Evolutionary conservation across 1,140 invertebrate species (phyloP).

Genomic region (Amphibalanus amphitrite): DNA sequence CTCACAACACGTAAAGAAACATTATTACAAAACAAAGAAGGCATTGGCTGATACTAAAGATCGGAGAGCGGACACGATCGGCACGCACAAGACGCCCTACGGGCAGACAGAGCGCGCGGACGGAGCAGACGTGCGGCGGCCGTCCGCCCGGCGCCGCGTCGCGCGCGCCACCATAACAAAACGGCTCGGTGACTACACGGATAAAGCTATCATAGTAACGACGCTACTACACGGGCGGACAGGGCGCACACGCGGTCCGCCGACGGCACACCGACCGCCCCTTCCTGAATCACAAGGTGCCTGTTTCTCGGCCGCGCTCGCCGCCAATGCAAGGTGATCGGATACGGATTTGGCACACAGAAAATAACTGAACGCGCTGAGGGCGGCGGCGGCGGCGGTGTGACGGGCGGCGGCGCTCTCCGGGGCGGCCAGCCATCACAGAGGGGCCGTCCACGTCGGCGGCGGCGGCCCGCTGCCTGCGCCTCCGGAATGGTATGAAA

Average conservation of each 20-base stretch:
- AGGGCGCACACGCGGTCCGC: neutral
- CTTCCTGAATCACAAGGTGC: too few relatives aligned
- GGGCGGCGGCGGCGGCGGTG: neutral
- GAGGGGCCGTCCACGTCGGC: too few relatives aligned
- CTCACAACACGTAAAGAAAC: neutral
- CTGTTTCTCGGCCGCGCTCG: too few relatives aligned
- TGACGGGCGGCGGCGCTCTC: too few relatives aligned
- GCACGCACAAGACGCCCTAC: neutral
- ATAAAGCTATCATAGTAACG: conserved; percentile 2
- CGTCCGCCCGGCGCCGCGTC: neutral
- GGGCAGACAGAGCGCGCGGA: neutral
- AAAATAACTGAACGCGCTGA: conserved; percentile 1
- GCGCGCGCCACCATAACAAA: neutral
- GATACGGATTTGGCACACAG: neutral
- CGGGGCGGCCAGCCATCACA: too few relatives aligned
- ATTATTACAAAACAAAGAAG: neutral
- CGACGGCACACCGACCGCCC: too few relatives aligned
- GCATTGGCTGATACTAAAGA: neutral
- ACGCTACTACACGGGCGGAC: neutral
- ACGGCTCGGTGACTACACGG: neutral
- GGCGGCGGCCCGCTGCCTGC: too few relatives aligned
- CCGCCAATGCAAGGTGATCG: too few relatives aligned
- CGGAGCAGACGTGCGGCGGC: too few relatives aligned
- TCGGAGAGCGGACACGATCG: neutral
- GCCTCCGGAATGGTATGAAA: conserved; percentile 1